Conservation (phyloP, 53 echinoderm and acorn worm genomes). For the Astropecten irregularis region DNA sequence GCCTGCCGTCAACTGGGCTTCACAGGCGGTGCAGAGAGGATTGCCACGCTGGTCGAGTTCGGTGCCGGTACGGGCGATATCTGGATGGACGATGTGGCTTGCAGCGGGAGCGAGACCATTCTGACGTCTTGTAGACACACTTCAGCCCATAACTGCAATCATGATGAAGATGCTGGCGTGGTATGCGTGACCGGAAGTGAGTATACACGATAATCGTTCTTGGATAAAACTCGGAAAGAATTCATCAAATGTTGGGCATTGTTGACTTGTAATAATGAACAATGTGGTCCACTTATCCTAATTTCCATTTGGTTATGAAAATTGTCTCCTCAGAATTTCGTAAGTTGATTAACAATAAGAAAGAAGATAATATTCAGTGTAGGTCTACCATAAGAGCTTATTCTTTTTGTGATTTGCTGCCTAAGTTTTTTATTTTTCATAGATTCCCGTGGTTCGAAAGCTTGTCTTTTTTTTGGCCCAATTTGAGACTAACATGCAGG, state of each 20-base stretch:
- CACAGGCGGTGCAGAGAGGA: conserved; percentile 4
- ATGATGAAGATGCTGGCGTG: conserved; percentile 48
- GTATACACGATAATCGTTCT: background rate
- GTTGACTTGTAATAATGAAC: too few relatives aligned
- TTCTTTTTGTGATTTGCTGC: too few relatives aligned
- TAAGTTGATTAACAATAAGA: too few relatives aligned
- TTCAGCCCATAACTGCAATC: conserved; percentile 6
- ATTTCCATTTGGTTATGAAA: too few relatives aligned
- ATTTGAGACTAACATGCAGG: too few relatives aligned
- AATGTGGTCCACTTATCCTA: too few relatives aligned
- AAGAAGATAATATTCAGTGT: too few relatives aligned
- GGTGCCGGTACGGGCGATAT: conserved; percentile 48
- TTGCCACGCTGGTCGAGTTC: background rate
- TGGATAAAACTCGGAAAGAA: background rate
- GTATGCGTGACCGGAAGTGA: conserved; percentile 25
- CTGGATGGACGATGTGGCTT: conserved; percentile 43
- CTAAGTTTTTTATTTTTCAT: too few relatives aligned
- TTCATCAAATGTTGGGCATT: background rate
- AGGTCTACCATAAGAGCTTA: too few relatives aligned
- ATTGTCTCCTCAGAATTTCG: too few relatives aligned
- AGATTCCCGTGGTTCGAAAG: too few relatives aligned
- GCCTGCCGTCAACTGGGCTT: conserved; percentile 59
- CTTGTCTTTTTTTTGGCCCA: too few relatives aligned
- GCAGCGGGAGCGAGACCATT: conserved; percentile 18
- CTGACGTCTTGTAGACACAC: conserved; percentile 19